Evolutionary conservation across 2,113 vertebrate genomes (phyloP).

Genomic region (Misgurnus mizolepis): DNA sequence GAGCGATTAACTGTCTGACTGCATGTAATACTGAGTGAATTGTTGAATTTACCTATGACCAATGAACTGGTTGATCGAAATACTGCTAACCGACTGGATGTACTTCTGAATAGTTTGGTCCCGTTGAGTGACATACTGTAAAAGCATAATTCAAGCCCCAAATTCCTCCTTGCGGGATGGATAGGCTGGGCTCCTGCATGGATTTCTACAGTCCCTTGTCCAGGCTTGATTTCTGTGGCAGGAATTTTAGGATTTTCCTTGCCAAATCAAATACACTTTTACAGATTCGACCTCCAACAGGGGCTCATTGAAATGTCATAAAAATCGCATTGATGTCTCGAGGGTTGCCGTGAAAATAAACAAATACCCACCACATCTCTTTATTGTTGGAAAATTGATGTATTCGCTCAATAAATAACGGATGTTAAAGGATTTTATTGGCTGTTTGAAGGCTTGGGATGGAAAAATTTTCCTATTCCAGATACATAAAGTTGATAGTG

Average conservation of each 20-base stretch:
- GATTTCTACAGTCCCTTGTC: background rate
- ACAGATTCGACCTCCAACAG: constrained; percentile 28
- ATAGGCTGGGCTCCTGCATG: background rate
- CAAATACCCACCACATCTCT: constrained; percentile 21
- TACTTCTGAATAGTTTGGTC: background rate
- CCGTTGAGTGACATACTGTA: constrained; percentile 2
- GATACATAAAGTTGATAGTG: background rate
- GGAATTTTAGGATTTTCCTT: background rate
- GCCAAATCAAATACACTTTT: constrained; percentile 41
- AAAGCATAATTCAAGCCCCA: background rate
- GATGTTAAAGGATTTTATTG: constrained; percentile 25
- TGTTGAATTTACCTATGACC: constrained; percentile 8
- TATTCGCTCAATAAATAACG: constrained; percentile 16
- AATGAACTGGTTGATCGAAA: constrained; percentile 17
- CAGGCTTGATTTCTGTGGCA: constrained; percentile 17
- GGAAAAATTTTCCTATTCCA: constrained; percentile 15
- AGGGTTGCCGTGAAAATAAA: constrained; percentile 26
- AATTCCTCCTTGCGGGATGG: constrained; percentile 5
- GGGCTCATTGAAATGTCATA: constrained; percentile 31
- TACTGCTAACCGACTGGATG: background rate
- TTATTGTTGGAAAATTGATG: constrained; percentile 34
- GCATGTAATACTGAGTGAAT: constrained; percentile 12
- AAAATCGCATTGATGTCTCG: constrained; percentile 10
- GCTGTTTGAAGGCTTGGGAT: background rate
- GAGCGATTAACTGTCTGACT: constrained; percentile 14